Evolutionary conservation across 1,140 invertebrate genomes (phyloP), one percentile per base, ranked within the genome.

Genomic region (Sitobion miscanthi): DNA sequence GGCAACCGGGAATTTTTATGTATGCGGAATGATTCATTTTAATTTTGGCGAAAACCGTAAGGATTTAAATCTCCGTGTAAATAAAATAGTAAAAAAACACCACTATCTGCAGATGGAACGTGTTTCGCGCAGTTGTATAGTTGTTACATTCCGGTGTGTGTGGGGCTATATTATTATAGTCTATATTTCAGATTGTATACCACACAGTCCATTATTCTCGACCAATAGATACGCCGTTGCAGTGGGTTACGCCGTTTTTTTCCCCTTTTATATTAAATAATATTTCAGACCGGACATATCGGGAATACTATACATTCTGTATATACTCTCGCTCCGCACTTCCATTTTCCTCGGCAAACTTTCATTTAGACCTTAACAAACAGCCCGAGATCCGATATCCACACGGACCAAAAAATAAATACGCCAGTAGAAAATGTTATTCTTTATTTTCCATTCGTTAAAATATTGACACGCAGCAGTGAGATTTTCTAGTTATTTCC

Each of bases 301-400:
- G 23, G 30, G 42, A 91, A 91, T 69, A 69, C 52, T 69, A 25
- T 45, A 69, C 89, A 62, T 42, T 38, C 42, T 77, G 57, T 91
- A 38, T 69, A 21, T 17, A 45, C 35, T 45, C n/a, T 35, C 9
- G 20, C 85, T 5, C 25, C 23, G 5, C 42, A 38, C 21, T 62
- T 62, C 57, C 17, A 90, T 30, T 42, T 90, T 62, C 25, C 42
- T 77, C 42, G 7, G 45, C 38, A 91, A 91, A 91, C 90, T 91
- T 91, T 69, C 45, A 49, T 69, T 83, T 47, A 30, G 47, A 77
- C 90, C 62, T 91, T 91, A 83, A 49, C 38, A 91, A 77, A 91
- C 69, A 91, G 20, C 3, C 45, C 8, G 38, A 91, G 90, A 91
- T 91, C 45, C 20, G 62, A 91, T 91, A 83, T 25, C 21, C 30